Evolutionary conservation across 1,140 invertebrate genomes (phyloP).

Genomic region (Drosophila kanapiae): DNA sequence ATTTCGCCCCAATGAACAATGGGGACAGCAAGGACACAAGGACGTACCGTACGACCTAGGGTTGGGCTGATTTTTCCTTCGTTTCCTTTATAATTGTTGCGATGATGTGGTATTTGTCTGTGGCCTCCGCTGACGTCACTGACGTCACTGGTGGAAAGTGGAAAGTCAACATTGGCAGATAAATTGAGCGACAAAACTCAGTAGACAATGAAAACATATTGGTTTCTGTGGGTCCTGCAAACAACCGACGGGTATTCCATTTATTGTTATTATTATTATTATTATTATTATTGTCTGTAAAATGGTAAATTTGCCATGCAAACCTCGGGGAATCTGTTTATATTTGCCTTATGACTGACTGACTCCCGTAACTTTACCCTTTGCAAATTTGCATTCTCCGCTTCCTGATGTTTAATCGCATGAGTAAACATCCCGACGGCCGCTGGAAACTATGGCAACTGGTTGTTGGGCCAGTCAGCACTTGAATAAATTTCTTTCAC

Average conservation of each 20-base stretch:
- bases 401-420: slow-evolving; percentile 35
- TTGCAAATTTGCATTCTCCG: slow-evolving; percentile 11
- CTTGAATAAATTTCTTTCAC: slow-evolving; percentile 24
- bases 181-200: slow-evolving; percentile 49
- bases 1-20: slow-evolving; percentile 50
- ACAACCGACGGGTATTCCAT: slow-evolving; percentile 32
- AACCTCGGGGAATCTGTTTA: slow-evolving; percentile 30
- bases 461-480: neutral
- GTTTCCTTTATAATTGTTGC: slow-evolving; percentile 57
- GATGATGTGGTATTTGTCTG: slow-evolving; percentile 45
- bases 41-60: slow-evolving; percentile 16
- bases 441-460: slow-evolving; percentile 27
- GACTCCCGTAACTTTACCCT: slow-evolving; percentile 18
- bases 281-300: slow-evolving; percentile 24
- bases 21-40: slow-evolving; percentile 63
- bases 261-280: slow-evolving; percentile 30
- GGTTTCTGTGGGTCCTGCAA: slow-evolving; percentile 47
- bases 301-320: slow-evolving; percentile 45
- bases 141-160: slow-evolving; percentile 7
- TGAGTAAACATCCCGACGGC: slow-evolving; percentile 16
- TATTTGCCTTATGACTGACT: slow-evolving; percentile 33
- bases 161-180: slow-evolving; percentile 52
- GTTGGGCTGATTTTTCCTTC: neutral
- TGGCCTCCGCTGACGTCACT: slow-evolving; percentile 50
- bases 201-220: slow-evolving; percentile 63